Evolutionary conservation across 1,140 invertebrate genomes (phyloP).

Genomic region (Nylanderia fulva): DNA sequence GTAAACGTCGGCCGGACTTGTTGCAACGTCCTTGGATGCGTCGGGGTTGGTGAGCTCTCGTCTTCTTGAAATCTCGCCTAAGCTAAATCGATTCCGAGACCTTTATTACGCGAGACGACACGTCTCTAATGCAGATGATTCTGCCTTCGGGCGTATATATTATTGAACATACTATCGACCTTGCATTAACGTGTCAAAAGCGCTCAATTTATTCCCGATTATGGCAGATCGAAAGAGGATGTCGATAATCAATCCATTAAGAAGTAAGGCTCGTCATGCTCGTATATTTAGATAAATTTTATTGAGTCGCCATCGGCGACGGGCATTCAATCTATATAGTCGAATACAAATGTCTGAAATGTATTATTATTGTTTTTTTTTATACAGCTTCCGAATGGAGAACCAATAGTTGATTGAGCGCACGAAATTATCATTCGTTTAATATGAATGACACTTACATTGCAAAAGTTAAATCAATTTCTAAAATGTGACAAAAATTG

Average conservation of each 20-base stretch:
- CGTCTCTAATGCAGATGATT: constrained; percentile 2
- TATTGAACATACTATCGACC: constrained; percentile 10
- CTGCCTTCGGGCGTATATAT: not conserved
- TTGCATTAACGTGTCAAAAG: constrained; percentile 13
- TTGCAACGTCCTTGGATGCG: not conserved
- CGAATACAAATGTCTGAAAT: not conserved
- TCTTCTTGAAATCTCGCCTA: not conserved
- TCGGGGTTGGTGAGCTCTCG: not conserved
- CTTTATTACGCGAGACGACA: not conserved
- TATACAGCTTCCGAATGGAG: not conserved
- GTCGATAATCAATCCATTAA: constrained; percentile 31
- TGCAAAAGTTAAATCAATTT: not conserved
- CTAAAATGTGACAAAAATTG: not conserved
- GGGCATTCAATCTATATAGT: not conserved
- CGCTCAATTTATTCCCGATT: not conserved
- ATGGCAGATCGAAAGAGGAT: not conserved
- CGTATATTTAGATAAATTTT: not conserved
- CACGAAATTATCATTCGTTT: not conserved
- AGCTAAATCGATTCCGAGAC: not conserved
- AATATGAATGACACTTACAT: not conserved
- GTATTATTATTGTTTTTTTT: no score
- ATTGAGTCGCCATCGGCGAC: not conserved
- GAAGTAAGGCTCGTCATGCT: not conserved
- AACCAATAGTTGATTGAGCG: not conserved
- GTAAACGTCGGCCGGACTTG: constrained; percentile 52